Evolutionary conservation across 30 jellyfish, hydroid and myxozoan species (phyloP), one percentile per base, ranked within the genome.

Genomic region (Chironex yamaguchii): DNA sequence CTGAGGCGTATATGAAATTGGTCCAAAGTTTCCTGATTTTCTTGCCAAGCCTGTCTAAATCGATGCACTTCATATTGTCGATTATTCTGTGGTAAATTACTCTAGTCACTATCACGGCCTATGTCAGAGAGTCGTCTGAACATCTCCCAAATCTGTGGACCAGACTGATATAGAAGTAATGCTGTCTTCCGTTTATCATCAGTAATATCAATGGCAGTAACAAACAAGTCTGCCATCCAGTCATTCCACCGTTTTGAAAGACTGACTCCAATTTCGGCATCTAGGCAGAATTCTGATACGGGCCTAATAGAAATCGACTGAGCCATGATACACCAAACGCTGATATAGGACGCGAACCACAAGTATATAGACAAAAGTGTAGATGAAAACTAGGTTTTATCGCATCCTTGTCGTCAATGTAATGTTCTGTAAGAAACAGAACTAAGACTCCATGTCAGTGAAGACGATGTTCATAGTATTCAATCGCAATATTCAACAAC

Each of bases 231-330:
- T 0, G 49, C 14, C 2, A 79, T 52, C 90, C 90, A 31, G 4
- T 9, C 23, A 1, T 27, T 67, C 69, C 81, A 79, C 33, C 90
- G 21, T 4, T 52, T 36, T 23, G 81, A 30, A n/a, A 79, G 51
- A 34, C 90, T 62, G 11, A 81, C 68, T 14, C 90, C 81, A 1
- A 79, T 36, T 34, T 79, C 90, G 1, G n/a, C 52, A 52, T 79
- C 90, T 0, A 72, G 81, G 30, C 64, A 23, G 52, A 79, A 79
- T 62, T 79, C 90, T 1, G 90, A 81, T 14, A 79, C 3, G 3
- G 90, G 90, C 22, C 49, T 2, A 1, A 79, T 35, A 6, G 36
- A 27, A 23, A 79, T n/a, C 14, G 90, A n/a, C n/a, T n/a, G n/a
- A n/a, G n/a, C n/a, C n/a, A n/a, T n/a, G n/a, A n/a, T n/a, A n/a